A percentile compares a stretch with the other conserved stretches of the same genome.
Conservation (phyloP, 2,113 vertebrate species). For the Burhinus oedicnemus region DNA sequence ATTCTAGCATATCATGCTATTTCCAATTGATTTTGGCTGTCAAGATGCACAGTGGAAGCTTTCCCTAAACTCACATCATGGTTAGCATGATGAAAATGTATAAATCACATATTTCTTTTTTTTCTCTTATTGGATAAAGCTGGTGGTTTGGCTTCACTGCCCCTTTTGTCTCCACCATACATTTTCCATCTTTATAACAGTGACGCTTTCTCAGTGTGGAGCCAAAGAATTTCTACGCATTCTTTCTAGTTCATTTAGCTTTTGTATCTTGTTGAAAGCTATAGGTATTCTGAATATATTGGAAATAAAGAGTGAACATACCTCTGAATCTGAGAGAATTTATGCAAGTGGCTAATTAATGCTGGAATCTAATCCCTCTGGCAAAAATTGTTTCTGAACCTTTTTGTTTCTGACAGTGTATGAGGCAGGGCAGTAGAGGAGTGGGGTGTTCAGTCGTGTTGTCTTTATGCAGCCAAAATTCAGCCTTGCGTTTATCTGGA, state of each 20-base stretch:
- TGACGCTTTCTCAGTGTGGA: background rate
- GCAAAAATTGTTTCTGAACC: background rate
- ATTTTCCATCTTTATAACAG: background rate
- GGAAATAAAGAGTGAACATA: background rate
- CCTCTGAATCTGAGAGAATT: background rate
- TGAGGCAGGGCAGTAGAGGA: background rate
- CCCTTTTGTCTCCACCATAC: background rate
- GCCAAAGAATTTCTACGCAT: background rate
- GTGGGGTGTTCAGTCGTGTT: rapidly evolving
- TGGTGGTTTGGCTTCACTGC: background rate
- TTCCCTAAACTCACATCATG: background rate
- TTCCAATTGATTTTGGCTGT: background rate
- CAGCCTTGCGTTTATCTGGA: background rate
- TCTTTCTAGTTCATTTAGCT: background rate
- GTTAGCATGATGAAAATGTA: background rate
- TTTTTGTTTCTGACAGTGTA: background rate
- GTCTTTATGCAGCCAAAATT: background rate
- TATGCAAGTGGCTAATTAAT: background rate
- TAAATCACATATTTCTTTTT: background rate
- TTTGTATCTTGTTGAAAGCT: background rate
- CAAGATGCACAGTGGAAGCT: background rate
- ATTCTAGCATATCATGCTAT: background rate
- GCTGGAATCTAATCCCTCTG: background rate
- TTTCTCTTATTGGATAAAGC: background rate
- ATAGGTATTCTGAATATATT: background rate